These are phyloP conservation scores for Sardina pilchardus DNA, from an alignment of 2,113 vertebrate genomes.

Conservation along the genomic window DNA sequence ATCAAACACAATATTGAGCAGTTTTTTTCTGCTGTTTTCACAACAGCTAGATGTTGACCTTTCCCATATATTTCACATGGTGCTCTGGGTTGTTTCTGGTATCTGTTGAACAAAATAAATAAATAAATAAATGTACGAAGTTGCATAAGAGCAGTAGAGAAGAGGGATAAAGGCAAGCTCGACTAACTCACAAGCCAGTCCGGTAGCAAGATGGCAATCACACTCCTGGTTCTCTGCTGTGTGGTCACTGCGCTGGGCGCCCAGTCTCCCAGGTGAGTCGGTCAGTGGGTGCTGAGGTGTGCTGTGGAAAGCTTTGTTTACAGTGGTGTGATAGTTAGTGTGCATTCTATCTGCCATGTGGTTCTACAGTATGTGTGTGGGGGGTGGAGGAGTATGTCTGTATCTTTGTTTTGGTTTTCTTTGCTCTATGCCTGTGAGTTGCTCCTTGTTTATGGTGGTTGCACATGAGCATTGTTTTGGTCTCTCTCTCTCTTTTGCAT, in stretches of 20 bases:
- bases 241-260: constrained; percentile 43
- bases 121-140: too few relatives aligned
- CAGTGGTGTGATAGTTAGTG: too few relatives aligned
- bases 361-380: too few relatives aligned
- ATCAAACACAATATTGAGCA: background rate
- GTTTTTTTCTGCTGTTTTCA: background rate
- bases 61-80: background rate
- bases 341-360: too few relatives aligned
- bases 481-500: too few relatives aligned
- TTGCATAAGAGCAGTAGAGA: background rate
- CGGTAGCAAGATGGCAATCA: constrained; percentile 29
- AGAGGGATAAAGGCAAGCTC: background rate
- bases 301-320: too few relatives aligned
- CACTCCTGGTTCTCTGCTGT: constrained; percentile 20
- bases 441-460: background rate
- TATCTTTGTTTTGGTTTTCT: background rate
- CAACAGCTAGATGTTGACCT: background rate
- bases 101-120: background rate
- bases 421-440: background rate
- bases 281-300: too few relatives aligned
- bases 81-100: background rate
- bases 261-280: constrained; percentile 63
- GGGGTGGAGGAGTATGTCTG: background rate
- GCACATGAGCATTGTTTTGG: too few relatives aligned
- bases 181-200: background rate